These are phyloP conservation scores for Anoura caudifer DNA, from an alignment of 2,113 vertebrate genomes.

Conservation along the genomic window DNA sequence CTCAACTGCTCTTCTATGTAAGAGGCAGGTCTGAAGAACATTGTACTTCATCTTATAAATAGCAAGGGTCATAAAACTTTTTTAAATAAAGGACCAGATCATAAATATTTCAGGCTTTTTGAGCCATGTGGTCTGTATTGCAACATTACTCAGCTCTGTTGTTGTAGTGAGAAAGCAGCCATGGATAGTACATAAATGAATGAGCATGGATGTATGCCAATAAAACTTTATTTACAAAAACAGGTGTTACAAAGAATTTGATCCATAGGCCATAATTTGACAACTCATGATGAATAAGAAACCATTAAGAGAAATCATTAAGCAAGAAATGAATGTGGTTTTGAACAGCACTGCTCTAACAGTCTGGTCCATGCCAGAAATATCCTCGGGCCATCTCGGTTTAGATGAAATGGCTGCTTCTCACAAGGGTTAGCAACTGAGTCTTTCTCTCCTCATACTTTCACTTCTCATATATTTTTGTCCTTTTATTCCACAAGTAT, in stretches of 20 bases:
- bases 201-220: background rate
- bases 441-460: background rate
- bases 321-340: background rate
- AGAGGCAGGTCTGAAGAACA: background rate
- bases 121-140: background rate
- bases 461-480: background rate
- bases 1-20: background rate
- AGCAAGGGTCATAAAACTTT: background rate
- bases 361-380: background rate
- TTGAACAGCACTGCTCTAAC: background rate
- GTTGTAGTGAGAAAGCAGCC: background rate
- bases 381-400: background rate
- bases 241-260: background rate
- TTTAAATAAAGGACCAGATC: background rate
- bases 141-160: background rate
- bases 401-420: background rate
- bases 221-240: slow-evolving; percentile 29
- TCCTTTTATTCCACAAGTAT: background rate
- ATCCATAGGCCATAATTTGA: background rate
- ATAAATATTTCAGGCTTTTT: slow-evolving; percentile 4
- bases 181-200: background rate
- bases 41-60: background rate
- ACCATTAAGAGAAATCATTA: background rate
- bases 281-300: background rate
- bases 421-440: background rate